Conservation (phyloP, 2,797 vertebrate genomes). For the Leuciscus waleckii region DNA sequence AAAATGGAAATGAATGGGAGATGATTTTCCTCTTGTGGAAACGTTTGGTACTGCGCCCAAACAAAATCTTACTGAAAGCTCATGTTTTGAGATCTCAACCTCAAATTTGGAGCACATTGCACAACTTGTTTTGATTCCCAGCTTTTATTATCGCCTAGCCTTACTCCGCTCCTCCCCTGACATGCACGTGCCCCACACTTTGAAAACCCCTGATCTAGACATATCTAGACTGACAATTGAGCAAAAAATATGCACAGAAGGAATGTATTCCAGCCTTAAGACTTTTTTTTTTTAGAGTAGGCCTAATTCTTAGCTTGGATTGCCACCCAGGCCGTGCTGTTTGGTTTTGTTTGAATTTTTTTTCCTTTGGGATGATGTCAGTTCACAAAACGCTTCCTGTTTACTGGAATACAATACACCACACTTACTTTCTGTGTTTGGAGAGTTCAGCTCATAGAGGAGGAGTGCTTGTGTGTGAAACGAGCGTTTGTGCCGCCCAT, state of each 20-base stretch:
- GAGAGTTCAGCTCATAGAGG: constrained; percentile 11
- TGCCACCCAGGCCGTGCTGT: not conserved
- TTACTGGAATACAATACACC: constrained; percentile 1
- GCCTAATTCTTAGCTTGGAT: not conserved
- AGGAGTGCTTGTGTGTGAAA: not conserved
- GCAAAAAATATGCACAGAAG: not conserved
- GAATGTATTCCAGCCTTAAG: not conserved
- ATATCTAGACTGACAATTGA: not conserved
- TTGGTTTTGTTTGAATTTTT: not conserved
- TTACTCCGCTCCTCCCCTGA: too few species aligned
- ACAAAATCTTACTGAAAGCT: too few species aligned
- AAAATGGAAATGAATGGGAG: too few species aligned
- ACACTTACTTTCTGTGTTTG: constrained; percentile 11
- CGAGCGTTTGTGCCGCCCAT: not conserved
- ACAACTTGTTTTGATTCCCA: too few species aligned
- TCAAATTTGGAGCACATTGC: too few species aligned
- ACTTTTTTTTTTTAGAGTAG: not conserved
- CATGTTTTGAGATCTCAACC: too few species aligned
- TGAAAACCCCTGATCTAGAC: too few species aligned
- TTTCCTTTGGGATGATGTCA: not conserved
- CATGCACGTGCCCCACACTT: too few species aligned
- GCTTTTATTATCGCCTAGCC: too few species aligned
- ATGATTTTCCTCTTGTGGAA: too few species aligned
- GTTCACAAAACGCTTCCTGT: not conserved
- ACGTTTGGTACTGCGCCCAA: too few species aligned